These are phyloP conservation scores for Cardinalis cardinalis DNA, from an alignment of 2,113 vertebrate genomes.

Conservation along the genomic window DNA sequence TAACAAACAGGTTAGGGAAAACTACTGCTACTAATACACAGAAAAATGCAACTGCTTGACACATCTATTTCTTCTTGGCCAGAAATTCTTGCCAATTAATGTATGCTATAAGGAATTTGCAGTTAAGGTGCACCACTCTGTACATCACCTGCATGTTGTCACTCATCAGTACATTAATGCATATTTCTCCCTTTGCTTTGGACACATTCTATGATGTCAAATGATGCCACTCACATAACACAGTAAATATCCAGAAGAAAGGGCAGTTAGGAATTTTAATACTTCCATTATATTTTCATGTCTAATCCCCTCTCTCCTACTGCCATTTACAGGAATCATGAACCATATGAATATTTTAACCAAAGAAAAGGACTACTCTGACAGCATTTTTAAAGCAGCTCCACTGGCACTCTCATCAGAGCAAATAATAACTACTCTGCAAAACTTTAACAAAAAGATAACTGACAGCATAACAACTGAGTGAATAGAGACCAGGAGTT, in stretches of 20 bases:
- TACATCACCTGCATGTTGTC: neutral
- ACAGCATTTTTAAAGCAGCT: neutral
- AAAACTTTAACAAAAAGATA: neutral
- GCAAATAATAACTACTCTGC: conserved; percentile 7
- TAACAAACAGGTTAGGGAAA: neutral
- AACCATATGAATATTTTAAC: neutral
- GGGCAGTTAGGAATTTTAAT: neutral
- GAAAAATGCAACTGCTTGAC: neutral
- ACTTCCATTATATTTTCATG: neutral
- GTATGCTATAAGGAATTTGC: neutral
- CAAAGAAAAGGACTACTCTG: neutral
- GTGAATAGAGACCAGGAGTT: neutral
- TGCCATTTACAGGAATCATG: neutral
- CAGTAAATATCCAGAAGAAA: neutral
- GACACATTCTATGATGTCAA: neutral
- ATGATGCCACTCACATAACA: neutral
- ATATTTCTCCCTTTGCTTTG: neutral
- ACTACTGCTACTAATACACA: neutral
- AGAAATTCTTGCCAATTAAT: neutral
- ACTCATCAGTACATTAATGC: neutral
- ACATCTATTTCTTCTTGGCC: neutral
- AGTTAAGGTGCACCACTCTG: neutral
- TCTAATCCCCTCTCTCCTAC: neutral
- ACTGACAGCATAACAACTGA: neutral
- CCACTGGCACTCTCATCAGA: neutral